Evolutionary conservation across 1,140 invertebrate genomes (phyloP).

Genomic region (Drosophila ananassae): DNA sequence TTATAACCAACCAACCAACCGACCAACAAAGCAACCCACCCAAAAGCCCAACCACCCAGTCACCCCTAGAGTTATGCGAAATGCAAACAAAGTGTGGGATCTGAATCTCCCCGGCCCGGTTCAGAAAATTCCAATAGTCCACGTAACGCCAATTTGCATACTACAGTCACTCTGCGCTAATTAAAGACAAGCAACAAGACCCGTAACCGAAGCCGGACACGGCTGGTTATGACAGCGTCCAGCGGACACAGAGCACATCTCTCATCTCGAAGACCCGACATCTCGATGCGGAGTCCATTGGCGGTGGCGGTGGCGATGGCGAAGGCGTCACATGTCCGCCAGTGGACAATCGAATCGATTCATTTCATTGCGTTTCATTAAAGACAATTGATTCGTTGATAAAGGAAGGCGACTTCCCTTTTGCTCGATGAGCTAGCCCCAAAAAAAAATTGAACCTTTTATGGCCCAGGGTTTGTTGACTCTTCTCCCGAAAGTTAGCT

Average conservation of each 20-base stretch:
- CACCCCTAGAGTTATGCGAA: conserved; percentile 49
- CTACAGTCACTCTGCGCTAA: conserved; percentile 52
- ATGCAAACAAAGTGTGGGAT: conserved; percentile 49
- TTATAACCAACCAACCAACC: conserved; percentile 35
- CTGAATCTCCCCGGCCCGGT: conserved; percentile 24
- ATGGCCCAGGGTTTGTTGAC: conserved; percentile 10
- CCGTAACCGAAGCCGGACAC: conserved; percentile 32
- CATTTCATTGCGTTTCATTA: conserved; percentile 78
- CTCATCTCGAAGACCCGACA: conserved; percentile 12
- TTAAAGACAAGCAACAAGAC: conserved; percentile 55
- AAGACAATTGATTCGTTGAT: conserved; percentile 72
- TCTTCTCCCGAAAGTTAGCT: background rate
- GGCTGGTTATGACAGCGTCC: conserved; percentile 46
- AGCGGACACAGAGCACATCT: conserved; percentile 8
- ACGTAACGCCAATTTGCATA: conserved; percentile 79
- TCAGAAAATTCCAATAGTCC: conserved; percentile 67
- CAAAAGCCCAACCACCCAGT: conserved; percentile 31
- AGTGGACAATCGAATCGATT: conserved; percentile 73
- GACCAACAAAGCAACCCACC: background rate
- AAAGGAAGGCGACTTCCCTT: conserved; percentile 4
- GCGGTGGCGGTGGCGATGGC: conserved; percentile 1
- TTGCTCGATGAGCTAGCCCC: background rate
- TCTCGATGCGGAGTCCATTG: conserved; percentile 17
- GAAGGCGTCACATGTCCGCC: conserved; percentile 46
- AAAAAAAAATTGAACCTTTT: background rate